Conservation (phyloP, 2,888 invertebrate species). For the Oeneis ivallda region DNA sequence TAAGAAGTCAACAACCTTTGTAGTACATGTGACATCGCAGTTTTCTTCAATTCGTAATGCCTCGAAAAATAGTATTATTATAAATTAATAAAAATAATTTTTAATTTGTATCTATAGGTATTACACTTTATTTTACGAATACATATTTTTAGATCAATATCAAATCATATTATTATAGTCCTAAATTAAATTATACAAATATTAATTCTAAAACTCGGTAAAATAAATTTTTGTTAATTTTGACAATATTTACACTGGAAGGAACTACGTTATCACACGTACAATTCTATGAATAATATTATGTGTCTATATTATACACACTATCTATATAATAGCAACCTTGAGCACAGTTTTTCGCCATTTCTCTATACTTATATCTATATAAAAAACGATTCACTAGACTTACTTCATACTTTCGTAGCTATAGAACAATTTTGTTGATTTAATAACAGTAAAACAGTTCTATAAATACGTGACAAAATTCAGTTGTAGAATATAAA, state of each 20-base stretch:
- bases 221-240: conserved; percentile 3
- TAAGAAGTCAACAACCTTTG: conserved; percentile 76
- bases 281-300: conserved; percentile 38
- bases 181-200: no score
- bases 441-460: conserved; percentile 5
- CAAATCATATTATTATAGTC: no score
- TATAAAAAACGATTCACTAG: conserved; percentile 21
- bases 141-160: background rate
- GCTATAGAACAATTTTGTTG: background rate
- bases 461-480: background rate
- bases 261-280: conserved; percentile 36
- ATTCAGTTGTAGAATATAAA: background rate
- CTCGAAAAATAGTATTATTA: no score
- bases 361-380: conserved; percentile 29
- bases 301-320: conserved; percentile 37
- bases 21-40: conserved; percentile 42
- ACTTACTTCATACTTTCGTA: conserved; percentile 4
- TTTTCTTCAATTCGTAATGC: background rate
- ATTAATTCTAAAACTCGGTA: no score
- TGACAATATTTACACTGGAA: conserved; percentile 1
- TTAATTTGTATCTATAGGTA: no score
- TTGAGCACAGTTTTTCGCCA: conserved; percentile 62
- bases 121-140: no score
- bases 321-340: conserved; percentile 44
- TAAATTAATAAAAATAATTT: no score